Evolutionary conservation across 1,140 invertebrate species (phyloP).

Genomic region (Galendromus occidentalis): DNA sequence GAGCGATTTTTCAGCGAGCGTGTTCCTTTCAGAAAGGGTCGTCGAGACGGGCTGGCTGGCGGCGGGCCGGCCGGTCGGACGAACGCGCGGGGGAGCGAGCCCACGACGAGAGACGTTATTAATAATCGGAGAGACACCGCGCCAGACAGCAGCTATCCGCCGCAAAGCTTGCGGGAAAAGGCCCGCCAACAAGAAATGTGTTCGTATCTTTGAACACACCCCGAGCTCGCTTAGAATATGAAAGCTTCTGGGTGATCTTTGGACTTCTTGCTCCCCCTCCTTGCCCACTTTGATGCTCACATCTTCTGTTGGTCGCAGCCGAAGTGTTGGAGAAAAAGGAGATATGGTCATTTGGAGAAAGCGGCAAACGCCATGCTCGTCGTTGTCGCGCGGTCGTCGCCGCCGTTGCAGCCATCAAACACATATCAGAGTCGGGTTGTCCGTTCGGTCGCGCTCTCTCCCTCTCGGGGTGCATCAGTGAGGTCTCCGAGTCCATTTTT

Average conservation of each 20-base stretch:
- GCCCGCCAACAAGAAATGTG: no score
- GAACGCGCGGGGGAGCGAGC: no score
- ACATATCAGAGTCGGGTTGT: background rate
- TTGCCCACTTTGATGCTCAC: no score
- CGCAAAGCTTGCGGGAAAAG: no score
- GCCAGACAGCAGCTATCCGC: no score
- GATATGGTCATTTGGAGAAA: constrained; percentile 8
- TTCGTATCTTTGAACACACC: no score
- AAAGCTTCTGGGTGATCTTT: constrained; percentile 9
- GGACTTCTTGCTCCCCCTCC: background rate
- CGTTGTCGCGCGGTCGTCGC: background rate
- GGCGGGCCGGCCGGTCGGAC: no score
- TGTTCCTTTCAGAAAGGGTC: no score
- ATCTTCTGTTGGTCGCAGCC: background rate
- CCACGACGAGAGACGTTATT: no score
- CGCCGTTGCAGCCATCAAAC: background rate
- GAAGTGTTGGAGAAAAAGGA: background rate
- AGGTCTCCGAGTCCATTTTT: background rate
- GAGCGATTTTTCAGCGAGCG: no score
- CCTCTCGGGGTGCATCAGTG: background rate
- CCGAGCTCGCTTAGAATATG: constrained; percentile 3
- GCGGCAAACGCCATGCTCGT: background rate
- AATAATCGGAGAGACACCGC: no score
- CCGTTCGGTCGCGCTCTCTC: background rate
- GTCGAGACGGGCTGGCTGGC: no score